Conservation (phyloP, 2,888 invertebrate species). For the Malthinus flaveolus region DNA sequence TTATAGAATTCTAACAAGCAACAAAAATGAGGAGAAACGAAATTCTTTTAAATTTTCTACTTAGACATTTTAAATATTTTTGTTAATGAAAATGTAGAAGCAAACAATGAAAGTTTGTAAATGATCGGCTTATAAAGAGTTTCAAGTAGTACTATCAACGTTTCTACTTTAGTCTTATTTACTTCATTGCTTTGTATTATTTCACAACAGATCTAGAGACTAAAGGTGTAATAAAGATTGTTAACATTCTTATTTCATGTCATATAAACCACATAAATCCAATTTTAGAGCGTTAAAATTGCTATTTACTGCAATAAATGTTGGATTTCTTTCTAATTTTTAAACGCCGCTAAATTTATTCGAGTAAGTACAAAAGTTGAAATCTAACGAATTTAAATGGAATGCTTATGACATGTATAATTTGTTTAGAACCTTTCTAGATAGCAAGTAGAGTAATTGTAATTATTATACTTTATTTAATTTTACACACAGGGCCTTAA, state of each 20-base stretch:
- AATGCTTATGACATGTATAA: no score
- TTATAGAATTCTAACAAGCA: slow-evolving; percentile 16
- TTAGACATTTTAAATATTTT: background rate
- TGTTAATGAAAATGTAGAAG: background rate
- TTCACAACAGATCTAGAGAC: slow-evolving; percentile 5
- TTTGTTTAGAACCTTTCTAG: no score
- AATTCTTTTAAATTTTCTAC: slow-evolving; percentile 5
- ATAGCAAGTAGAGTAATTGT: no score
- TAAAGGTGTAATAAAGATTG: background rate
- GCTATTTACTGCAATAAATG: no score
- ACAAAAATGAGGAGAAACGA: slow-evolving; percentile 13
- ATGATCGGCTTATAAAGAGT: background rate
- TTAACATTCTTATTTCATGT: background rate
- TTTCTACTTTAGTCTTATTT: slow-evolving; percentile 17
- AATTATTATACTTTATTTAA: no score
- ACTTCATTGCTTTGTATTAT: slow-evolving; percentile 22
- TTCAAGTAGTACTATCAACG: background rate
- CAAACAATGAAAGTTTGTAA: background rate
- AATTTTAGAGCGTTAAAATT: no score
- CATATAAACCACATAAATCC: no score
- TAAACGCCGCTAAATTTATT: no score
- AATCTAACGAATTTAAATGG: no score
- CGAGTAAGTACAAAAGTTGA: no score
- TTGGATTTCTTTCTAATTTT: no score
- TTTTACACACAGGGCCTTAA: no score